These are phyloP conservation scores for Drosophila dives DNA, from an alignment of 2,888 invertebrate genomes.

Conservation along the genomic window DNA sequence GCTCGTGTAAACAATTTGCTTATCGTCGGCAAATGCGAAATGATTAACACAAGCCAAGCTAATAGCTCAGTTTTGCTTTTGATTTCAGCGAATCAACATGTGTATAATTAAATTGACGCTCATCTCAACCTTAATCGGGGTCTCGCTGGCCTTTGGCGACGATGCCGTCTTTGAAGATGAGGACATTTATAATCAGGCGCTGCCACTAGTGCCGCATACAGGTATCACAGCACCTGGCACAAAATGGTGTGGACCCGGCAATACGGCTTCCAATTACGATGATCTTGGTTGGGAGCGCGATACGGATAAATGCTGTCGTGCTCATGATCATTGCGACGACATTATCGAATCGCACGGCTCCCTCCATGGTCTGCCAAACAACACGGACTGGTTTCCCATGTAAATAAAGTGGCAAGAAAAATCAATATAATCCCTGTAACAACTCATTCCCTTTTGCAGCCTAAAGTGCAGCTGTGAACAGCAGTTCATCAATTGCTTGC, in stretches of 20 bases:
- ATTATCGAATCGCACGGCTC: slow-evolving; percentile 78
- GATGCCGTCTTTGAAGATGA: slow-evolving; percentile 84
- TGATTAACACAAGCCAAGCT: slow-evolving; percentile 21
- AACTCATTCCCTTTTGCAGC: slow-evolving; percentile 48
- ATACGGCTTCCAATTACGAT: slow-evolving; percentile 91
- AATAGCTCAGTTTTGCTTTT: slow-evolving; percentile 40
- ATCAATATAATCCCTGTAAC: slow-evolving; percentile 34
- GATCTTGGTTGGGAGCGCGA: slow-evolving; percentile 92
- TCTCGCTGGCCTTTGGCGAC: slow-evolving; percentile 66
- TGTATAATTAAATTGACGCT: slow-evolving; percentile 13
- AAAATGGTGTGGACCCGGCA: slow-evolving; percentile 96
- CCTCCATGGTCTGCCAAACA: slow-evolving; percentile 77
- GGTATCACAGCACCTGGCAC: slow-evolving; percentile 88
- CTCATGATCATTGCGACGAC: slow-evolving; percentile 88
- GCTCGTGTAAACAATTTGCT: background rate
- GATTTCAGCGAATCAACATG: slow-evolving; percentile 35
- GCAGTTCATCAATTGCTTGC: slow-evolving; percentile 83
- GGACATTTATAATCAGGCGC: slow-evolving; percentile 82
- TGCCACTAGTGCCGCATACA: slow-evolving; percentile 74
- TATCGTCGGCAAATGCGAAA: slow-evolving; percentile 28
- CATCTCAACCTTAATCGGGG: slow-evolving; percentile 14
- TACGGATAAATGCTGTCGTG: slow-evolving; percentile 94
- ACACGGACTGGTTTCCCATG: slow-evolving; percentile 84
- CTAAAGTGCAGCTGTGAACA: slow-evolving; percentile 84
- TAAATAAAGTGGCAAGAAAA: slow-evolving; percentile 52